Percentiles rank a stretch among this genome's conserved stretches.
Evolutionary conservation across 2,797 vertebrate genomes (phyloP).

Genomic region (Acanthurus tractus): DNA sequence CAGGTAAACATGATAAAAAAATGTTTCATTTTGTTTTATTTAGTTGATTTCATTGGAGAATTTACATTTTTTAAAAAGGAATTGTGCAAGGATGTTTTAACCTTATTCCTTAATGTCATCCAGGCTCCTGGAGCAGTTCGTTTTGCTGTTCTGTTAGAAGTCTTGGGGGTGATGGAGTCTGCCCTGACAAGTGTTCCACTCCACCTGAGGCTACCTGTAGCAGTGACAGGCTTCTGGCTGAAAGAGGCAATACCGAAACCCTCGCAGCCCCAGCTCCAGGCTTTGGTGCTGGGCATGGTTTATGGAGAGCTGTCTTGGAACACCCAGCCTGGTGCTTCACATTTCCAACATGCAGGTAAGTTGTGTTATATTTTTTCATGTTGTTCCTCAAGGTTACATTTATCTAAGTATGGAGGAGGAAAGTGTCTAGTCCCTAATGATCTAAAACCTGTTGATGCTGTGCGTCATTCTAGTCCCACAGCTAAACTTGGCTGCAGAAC

Average conservation of each 20-base stretch:
- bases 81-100: too few relatives aligned
- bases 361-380: not conserved
- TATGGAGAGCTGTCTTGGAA: conserved; percentile 86
- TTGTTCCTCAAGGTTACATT: not conserved
- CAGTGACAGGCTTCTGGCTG: conserved; percentile 91
- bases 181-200: conserved; percentile 81
- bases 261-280: conserved; percentile 84
- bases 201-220: conserved; percentile 85
- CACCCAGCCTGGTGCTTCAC: conserved; percentile 49
- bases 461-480: conserved; percentile 57
- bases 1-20: conserved; percentile 83
- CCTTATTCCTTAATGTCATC: not conserved
- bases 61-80: too few relatives aligned
- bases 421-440: not conserved
- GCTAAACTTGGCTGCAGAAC: conserved; percentile 67
- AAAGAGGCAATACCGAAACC: conserved; percentile 81
- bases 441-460: not conserved
- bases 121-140: conserved; percentile 81
- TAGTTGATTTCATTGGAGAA: too few relatives aligned
- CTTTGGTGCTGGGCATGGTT: conserved; percentile 89
- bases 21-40: too few relatives aligned
- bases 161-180: conserved; percentile 83
- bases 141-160: conserved; percentile 84
- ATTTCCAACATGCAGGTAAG: conserved; percentile 47
- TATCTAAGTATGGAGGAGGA: not conserved